Evolutionary conservation across 2,888 invertebrate species (phyloP), one percentile per base, ranked within the genome.

Genomic region (Galerucella nymphaeae): DNA sequence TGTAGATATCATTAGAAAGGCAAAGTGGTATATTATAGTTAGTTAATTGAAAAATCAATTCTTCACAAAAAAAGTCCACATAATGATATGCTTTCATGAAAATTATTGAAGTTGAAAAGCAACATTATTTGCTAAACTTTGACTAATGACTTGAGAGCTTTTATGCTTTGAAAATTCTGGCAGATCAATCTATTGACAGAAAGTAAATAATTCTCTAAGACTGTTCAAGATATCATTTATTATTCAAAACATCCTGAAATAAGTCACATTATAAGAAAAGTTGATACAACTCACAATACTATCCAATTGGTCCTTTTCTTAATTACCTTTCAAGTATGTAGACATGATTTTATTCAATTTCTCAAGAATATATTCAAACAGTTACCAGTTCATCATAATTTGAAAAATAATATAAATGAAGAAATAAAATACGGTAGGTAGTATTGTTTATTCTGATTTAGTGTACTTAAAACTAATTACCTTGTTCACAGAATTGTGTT

Each of bases 401-500:
- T 38, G 8, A 8, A 38, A 38, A 38, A 38, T 8, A 9, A 38
- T 38, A 38, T 38, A 38, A 8, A 8, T 9, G 30, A 38, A 18
- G n/a, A 18, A 38, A 50, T n/a, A n/a, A 18, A 66, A 48, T 48
- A 48, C 20, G 13, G 14, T 20, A 14, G 10, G 14, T 45, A 16
- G 63, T 42, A 18, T 2, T 3, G 1, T 55, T 41, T 48, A 53
- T 57, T 57, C 18, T 66, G 66, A 30, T 59, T 45, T 30, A 67
- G 48, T 67, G 48, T 45, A 67, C 59, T 61, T 67, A 50, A 71
- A 48, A 53, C 23, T 64, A 66, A 14, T n/a, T 57, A 59, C 55
- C 70, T 70, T 64, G 70, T 64, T 70, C 63, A 67, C 41, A 55
- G 57, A 69, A 41, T 5, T 18, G 62, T 48, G 58, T 57, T 23